A percentile compares a stretch with the other conserved stretches of the same genome.
phyloP scores from a whole-genome alignment of 2,888 invertebrate species.

The Apamea monoglypha region DNA sequence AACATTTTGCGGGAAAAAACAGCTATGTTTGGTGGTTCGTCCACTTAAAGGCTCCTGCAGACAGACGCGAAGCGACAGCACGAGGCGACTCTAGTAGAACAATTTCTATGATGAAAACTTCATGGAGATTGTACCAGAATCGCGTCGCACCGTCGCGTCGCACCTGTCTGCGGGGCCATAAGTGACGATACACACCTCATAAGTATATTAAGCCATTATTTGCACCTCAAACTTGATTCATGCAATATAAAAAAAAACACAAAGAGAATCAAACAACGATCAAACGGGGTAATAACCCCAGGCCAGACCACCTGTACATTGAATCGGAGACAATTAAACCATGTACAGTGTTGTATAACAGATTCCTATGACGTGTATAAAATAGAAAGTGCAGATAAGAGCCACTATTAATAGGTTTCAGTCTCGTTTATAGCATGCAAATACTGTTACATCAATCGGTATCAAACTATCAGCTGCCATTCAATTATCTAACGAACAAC shows the following conservation, averaged over 20 bases:
- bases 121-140: too few relatives aligned
- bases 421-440: conserved; percentile 74
- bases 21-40: background rate
- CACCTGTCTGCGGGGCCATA: background rate
- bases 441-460: conserved; percentile 73
- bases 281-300: conserved; percentile 13
- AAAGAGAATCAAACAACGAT: conserved; percentile 16
- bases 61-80: background rate
- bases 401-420: conserved; percentile 75
- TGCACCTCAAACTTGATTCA: background rate
- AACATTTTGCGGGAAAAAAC: background rate
- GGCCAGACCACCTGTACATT: conserved; percentile 38
- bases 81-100: background rate
- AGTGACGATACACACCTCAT: background rate
- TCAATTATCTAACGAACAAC: conserved; percentile 67
- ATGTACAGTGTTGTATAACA: conserved; percentile 70
- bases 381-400: conserved; percentile 80
- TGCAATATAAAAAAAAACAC: background rate
- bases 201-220: background rate
- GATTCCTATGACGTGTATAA: conserved; percentile 69
- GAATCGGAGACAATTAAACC: conserved; percentile 72
- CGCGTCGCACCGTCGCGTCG: too few relatives aligned
- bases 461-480: conserved; percentile 56
- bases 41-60: background rate
- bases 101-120: background rate